Conservation (phyloP, 2,113 vertebrate genomes). For the Gopherus evgoodei region DNA sequence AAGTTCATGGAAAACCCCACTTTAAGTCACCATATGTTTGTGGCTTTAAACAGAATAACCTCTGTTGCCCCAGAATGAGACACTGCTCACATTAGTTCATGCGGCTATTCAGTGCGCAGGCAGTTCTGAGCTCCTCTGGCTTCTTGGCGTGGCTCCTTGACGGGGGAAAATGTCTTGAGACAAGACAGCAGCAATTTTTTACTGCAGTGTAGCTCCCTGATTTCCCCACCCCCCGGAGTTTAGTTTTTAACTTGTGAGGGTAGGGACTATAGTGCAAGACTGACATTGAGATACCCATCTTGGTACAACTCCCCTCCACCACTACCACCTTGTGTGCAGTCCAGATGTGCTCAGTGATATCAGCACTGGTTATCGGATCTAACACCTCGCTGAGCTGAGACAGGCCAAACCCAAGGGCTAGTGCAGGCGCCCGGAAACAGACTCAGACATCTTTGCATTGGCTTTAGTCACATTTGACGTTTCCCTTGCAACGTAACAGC, state of each 20-base stretch:
- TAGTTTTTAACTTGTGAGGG: background rate
- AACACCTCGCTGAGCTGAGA: background rate
- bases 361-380: background rate
- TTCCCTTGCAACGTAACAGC: background rate
- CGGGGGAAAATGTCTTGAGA: background rate
- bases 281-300: background rate
- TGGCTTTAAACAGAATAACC: background rate
- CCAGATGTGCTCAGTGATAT: background rate
- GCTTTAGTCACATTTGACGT: background rate
- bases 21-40: background rate
- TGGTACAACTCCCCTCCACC: background rate
- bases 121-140: background rate
- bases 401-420: background rate
- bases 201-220: rapidly evolving
- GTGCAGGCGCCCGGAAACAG: background rate
- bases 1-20: background rate
- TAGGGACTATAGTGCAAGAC: background rate
- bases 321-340: background rate
- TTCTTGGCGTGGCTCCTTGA: background rate
- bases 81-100: background rate
- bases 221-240: background rate
- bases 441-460: background rate
- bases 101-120: background rate
- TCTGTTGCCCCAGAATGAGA: background rate
- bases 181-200: background rate